phyloP scores from a whole-genome alignment of 2,797 vertebrate species.

The Fistularia tabacaria region DNA sequence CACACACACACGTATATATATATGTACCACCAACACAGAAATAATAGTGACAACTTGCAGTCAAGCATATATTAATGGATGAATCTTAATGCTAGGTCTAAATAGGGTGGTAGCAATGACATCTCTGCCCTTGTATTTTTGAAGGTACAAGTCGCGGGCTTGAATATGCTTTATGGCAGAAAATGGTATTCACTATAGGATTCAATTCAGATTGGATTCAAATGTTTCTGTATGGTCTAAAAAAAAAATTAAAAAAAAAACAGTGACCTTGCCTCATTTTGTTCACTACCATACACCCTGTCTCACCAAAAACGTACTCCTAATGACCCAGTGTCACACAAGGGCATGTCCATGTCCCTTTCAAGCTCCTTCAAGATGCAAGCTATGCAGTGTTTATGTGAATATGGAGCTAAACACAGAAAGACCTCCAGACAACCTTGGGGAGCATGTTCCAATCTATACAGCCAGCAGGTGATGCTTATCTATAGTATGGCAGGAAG shows the following conservation, averaged over 20 bases:
- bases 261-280: constrained; percentile 50
- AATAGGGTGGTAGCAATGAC: no score
- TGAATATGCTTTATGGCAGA: no score
- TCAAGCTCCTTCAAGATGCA: constrained; percentile 43
- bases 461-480: constrained; percentile 68
- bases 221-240: neutral
- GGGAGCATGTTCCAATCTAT: constrained; percentile 65
- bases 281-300: constrained; percentile 14
- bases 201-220: neutral
- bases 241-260: constrained; percentile 32
- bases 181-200: no score
- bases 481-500: constrained; percentile 63
- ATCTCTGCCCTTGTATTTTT: no score
- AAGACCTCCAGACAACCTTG: constrained; percentile 78
- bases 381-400: constrained; percentile 37
- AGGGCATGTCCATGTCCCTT: constrained; percentile 49
- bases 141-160: no score
- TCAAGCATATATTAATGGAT: no score
- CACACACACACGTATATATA: neutral
- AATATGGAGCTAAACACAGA: constrained; percentile 50
- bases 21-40: neutral
- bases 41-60: no score
- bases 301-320: constrained; percentile 28
- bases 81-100: no score
- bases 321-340: constrained; percentile 39